Percentiles rank a stretch among this genome's conserved stretches.
Conservation (phyloP, 2,888 invertebrate species). For the Macaria liturata region DNA sequence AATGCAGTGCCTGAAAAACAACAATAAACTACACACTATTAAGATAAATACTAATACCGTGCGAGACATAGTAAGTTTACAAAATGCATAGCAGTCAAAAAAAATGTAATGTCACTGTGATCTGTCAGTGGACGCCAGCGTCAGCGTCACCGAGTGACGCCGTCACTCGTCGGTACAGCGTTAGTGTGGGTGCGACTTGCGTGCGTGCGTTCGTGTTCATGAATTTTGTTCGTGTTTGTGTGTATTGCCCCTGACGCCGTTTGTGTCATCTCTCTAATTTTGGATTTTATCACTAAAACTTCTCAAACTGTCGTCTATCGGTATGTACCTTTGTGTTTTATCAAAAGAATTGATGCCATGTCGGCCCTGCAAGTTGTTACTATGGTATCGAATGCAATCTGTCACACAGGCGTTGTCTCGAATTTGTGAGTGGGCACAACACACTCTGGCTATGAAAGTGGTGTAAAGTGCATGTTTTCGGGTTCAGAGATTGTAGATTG, state of each 20-base stretch:
- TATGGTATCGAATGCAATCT: slow-evolving; percentile 48
- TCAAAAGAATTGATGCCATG: slow-evolving; percentile 32
- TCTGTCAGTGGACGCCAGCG: slow-evolving; percentile 7
- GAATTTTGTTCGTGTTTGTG: slow-evolving; percentile 69
- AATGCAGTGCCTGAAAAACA: too few species aligned
- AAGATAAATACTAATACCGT: too few species aligned
- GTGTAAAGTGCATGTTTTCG: slow-evolving; percentile 42
- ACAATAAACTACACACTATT: too few species aligned
- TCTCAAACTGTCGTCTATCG: slow-evolving; percentile 73
- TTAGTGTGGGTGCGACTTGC: slow-evolving; percentile 64
- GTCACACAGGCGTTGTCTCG: slow-evolving; percentile 75
- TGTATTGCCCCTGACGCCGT: slow-evolving; percentile 75
- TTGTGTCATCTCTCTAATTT: slow-evolving; percentile 72
- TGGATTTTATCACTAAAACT: slow-evolving; percentile 81
- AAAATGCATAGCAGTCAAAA: too few species aligned
- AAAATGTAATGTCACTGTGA: not conserved
- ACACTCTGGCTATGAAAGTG: slow-evolving; percentile 34
- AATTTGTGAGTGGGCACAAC: slow-evolving; percentile 39
- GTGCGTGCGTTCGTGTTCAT: slow-evolving; percentile 54
- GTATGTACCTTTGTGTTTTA: slow-evolving; percentile 61
- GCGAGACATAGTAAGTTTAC: too few species aligned
- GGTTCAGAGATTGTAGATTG: slow-evolving; percentile 44
- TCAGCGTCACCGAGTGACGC: slow-evolving; percentile 7
- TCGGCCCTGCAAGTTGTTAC: slow-evolving; percentile 43
- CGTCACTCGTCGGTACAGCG: slow-evolving; percentile 31